phyloP scores from a whole-genome alignment of 2,888 invertebrate genomes.

The Geotrupes spiniger region DNA sequence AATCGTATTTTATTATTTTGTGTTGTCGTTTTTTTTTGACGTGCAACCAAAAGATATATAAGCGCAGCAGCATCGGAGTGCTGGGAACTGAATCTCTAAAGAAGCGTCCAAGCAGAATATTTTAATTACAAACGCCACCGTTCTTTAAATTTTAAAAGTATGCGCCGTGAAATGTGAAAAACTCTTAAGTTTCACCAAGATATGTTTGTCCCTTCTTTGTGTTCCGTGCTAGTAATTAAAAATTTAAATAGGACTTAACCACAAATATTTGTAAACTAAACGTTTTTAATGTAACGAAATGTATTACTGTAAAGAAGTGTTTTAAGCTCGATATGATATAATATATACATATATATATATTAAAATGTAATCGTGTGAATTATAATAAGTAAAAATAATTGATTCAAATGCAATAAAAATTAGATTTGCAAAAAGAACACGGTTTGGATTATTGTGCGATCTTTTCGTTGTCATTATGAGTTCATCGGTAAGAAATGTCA shows the following conservation, averaged over 20 bases:
- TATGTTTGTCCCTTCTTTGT: constrained; percentile 13
- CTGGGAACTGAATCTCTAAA: constrained; percentile 31
- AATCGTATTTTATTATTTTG: too few species aligned
- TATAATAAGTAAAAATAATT: too few species aligned
- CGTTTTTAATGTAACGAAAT: constrained; percentile 13
- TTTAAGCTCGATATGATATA: too few species aligned
- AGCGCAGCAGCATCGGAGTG: constrained; percentile 24
- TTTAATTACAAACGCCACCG: constrained; percentile 39
- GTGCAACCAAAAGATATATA: background rate
- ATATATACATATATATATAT: too few species aligned
- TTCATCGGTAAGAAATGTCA: too few species aligned
- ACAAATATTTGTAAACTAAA: background rate
- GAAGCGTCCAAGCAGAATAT: constrained; percentile 40
- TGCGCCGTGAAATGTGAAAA: constrained; percentile 27
- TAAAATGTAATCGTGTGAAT: too few species aligned
- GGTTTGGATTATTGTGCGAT: too few species aligned
- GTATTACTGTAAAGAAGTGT: too few species aligned
- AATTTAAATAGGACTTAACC: constrained; percentile 7
- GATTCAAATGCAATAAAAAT: too few species aligned
- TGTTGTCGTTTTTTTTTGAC: constrained; percentile 6
- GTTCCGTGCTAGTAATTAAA: constrained; percentile 11
- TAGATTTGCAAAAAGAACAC: too few species aligned
- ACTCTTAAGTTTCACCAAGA: constrained; percentile 24
- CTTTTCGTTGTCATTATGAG: too few species aligned
- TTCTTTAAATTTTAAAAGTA: constrained; percentile 31